Evolutionary conservation across 2,113 vertebrate genomes (phyloP), one percentile per base, ranked within the genome.

Genomic region (Atherinomorus stipes): DNA sequence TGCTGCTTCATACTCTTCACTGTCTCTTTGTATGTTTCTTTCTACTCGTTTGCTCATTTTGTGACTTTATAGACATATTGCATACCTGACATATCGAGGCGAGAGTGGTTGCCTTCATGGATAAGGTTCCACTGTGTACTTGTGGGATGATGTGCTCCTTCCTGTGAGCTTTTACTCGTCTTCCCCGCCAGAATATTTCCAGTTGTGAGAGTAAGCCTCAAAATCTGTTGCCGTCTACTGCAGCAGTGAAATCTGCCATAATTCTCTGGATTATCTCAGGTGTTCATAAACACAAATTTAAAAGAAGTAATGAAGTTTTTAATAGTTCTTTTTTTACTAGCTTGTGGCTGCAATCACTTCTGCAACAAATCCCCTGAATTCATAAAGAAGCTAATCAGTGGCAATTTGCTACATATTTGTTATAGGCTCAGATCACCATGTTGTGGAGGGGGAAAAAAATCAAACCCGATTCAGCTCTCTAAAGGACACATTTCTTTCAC

Each of bases 381-480:
- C 21, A 40, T 53, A 19, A 21, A 72, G 58, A 62, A 21, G 57
- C 73, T 52, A 45, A 76, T 82, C 45, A 25, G 25, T 4, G 13
- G 25, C 38, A 66, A 31, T 53, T 57, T 70, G 28, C n/a, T n/a
- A n/a, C n/a, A n/a, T n/a, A n/a, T n/a, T n/a, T n/a, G n/a, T n/a
- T n/a, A 28, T 28, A 28, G 3, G 28, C 6, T 28, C 6, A 28
- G 28, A 28, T 28, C 28, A 28, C 28, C 28, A 4, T 28, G 28
- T n/a, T 3, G 28, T 3, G 28, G 28, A 3, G 28, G 28, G 28
- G n/a, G n/a, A n/a, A n/a, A n/a, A n/a, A 53, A 61, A 64, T 74
- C 52, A 70, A 23, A 15, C 1, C 25, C 11, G 18, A 64, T 66
- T 65, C 56, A 68, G 22, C 34, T 60, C 47, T 67, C 21, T 8